Conservation (phyloP, 2,797 vertebrate genomes). For the Anomalospiza imberbis region DNA sequence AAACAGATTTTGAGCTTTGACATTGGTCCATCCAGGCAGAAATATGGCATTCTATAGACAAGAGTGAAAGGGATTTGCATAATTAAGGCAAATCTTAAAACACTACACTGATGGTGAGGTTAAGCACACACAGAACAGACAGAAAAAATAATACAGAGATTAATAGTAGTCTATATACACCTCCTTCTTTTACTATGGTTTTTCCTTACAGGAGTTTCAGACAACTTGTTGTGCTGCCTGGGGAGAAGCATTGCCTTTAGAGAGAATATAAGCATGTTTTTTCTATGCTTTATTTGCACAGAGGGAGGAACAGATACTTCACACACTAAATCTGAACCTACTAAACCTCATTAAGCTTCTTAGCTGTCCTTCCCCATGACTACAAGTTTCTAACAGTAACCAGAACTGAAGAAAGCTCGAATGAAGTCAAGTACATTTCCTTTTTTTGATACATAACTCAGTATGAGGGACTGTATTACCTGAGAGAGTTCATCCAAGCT, state of each 20-base stretch:
- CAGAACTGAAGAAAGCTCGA: neutral
- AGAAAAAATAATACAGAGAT: neutral
- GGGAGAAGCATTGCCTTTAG: neutral
- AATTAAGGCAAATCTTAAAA: neutral
- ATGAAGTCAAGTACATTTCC: neutral
- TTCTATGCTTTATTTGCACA: neutral
- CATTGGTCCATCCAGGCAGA: neutral
- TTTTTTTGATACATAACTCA: neutral
- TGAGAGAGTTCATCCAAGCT: neutral
- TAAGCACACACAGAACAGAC: neutral
- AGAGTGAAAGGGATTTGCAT: neutral
- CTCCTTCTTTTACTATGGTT: neutral
- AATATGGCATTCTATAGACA: neutral
- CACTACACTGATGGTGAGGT: neutral
- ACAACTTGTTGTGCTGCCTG: neutral
- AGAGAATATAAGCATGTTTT: neutral
- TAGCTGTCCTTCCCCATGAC: neutral
- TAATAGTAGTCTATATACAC: neutral
- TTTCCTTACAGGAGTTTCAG: neutral
- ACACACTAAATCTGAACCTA: neutral
- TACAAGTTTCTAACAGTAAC: neutral
- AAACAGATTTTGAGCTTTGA: neutral
- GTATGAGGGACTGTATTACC: neutral
- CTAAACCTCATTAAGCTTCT: neutral
- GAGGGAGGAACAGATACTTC: neutral